Base-by-base conservation (phyloP, 2,888 invertebrate species). In the Heliconius ethilla region DNA sequence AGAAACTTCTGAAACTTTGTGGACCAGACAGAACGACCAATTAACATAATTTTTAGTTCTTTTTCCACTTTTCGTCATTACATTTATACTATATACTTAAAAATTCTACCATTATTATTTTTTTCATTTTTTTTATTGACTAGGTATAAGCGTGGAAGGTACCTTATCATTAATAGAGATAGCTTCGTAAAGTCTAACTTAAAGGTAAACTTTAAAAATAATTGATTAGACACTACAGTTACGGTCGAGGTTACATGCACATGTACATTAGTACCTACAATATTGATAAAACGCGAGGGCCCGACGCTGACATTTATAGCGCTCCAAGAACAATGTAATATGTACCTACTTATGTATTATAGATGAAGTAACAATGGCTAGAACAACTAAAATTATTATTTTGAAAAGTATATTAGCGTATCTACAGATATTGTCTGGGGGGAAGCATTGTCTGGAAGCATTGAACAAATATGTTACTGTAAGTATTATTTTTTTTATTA, bases 241-340 rank as follows among this genome's bases (percentile, higher is more conserved):
- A 27, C 18, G 15, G 59, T 37, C 15, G 25, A 25, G n/a, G 59
- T 33, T 33, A 59, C 59, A n/a, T 59, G 40, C 69, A 45, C 40
- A 40, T 11, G 40, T 11, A 37, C 66, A 70, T n/a, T 33, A n/a
- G 70, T 72, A 33, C 15, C n/a, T 29, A 29, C 29, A 59, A 59
- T 72, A 72, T 72, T 72, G 37, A 72, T 72, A 72, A 72, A 72
- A 29, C 55, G 22, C 51, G 22, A n/a, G 15, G n/a, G 33, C 37
- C 59, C 3, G 33, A 25, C 59, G 72, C 72, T 72, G 72, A 59
- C 72, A 72, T 72, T 72, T 72, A 72, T 55, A 33, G 59, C n/a
- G 0, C n/a, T 72, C 15, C 15, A 25, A 59, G 33, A 55, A 59
- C n/a, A 7, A 33, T 72, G 33, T 72, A 15, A 72, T 59, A 37